Evolutionary conservation across 1,140 invertebrate species (phyloP).

Genomic region (Philopotamus ludificatus): DNA sequence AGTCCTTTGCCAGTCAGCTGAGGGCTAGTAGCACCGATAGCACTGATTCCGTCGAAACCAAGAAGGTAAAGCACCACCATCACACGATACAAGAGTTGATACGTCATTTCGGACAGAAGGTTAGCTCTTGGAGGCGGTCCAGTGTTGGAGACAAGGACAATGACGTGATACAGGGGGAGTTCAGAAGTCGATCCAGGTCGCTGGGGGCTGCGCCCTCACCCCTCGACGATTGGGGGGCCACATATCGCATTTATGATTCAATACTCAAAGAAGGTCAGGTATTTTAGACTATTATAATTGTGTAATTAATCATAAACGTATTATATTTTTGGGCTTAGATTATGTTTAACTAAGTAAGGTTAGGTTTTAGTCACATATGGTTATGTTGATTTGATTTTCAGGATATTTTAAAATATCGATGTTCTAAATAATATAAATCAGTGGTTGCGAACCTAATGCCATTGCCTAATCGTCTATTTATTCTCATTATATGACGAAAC

Average conservation of each 20-base stretch:
- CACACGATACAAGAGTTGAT: slow-evolving; percentile 72
- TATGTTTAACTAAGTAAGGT: no score
- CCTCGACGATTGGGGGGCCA: slow-evolving; percentile 71
- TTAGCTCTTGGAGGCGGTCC: slow-evolving; percentile 61
- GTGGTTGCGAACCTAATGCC: no score
- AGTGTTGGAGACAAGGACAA: slow-evolving; percentile 49
- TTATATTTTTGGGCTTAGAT: no score
- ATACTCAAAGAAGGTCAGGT: slow-evolving; percentile 74
- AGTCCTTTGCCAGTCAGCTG: slow-evolving; percentile 57
- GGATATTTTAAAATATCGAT: no score
- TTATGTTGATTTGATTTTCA: no score
- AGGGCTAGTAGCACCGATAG: slow-evolving; percentile 43
- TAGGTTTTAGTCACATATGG: no score
- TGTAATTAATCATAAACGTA: no score
- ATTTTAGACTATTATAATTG: no score
- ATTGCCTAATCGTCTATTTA: no score
- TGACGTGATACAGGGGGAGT: slow-evolving; percentile 59
- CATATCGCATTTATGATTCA: slow-evolving; percentile 77
- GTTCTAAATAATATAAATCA: no score
- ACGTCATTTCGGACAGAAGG: slow-evolving; percentile 67
- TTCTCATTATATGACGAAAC: no score
- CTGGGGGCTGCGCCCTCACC: slow-evolving; percentile 63
- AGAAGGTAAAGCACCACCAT: slow-evolving; percentile 56
- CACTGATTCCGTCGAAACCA: slow-evolving; percentile 46
- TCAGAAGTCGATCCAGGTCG: slow-evolving; percentile 73